Conservation (phyloP, 2,113 vertebrate genomes). For the Dipodomys spectabilis region DNA sequence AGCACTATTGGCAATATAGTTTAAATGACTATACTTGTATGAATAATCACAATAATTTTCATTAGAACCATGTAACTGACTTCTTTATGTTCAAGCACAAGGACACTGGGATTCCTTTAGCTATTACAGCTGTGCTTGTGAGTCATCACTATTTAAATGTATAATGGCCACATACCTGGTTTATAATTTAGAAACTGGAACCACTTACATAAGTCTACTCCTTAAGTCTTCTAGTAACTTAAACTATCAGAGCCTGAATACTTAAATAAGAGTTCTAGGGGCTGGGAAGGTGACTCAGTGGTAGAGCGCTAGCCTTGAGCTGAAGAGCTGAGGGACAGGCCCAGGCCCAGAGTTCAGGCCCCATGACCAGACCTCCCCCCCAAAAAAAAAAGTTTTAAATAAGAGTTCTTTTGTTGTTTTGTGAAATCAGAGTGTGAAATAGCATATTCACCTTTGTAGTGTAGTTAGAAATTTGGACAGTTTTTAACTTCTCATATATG, state of each 20-base stretch:
- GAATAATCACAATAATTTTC: neutral
- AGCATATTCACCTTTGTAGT: neutral
- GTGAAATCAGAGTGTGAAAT: neutral
- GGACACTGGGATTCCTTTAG: neutral
- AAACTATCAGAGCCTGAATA: neutral
- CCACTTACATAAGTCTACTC: neutral
- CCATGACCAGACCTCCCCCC: neutral
- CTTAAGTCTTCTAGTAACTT: neutral
- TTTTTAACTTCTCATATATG: neutral
- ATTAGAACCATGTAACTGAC: neutral
- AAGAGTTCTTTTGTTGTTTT: neutral
- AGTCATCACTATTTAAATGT: neutral
- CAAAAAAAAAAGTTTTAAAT: no score
- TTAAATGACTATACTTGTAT: slow-evolving; percentile 14
- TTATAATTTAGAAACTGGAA: neutral
- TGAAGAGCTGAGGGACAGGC: no score
- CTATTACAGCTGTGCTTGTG: neutral
- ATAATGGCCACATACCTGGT: neutral
- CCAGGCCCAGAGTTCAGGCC: no score
- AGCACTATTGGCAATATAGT: neutral
- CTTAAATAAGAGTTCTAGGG: neutral
- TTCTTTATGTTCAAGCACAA: neutral
- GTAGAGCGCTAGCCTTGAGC: no score
- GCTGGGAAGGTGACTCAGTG: no score
- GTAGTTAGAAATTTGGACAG: neutral